A percentile compares a stretch with the other conserved stretches of the same genome.
phyloP scores from a whole-genome alignment of 2,888 invertebrate genomes.

The Eulithis prunata region DNA sequence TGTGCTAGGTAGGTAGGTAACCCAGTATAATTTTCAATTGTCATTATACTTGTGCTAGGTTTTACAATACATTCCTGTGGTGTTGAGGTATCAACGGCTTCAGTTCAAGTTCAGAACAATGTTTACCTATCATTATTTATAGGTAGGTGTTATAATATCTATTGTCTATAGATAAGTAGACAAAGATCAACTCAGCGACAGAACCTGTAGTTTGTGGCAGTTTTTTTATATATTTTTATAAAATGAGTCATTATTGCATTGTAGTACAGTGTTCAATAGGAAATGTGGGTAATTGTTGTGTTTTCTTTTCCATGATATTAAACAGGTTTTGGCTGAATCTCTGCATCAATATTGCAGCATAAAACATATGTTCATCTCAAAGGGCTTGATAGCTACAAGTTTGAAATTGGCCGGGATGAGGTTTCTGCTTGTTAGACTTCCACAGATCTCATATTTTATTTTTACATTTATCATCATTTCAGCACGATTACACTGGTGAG shows the following conservation, averaged over 20 bases:
- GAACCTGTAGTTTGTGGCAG: not conserved
- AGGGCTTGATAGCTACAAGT: no score
- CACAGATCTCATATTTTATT: no score
- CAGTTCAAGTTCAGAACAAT: not conserved
- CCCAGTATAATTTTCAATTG: not conserved
- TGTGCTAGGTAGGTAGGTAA: not conserved
- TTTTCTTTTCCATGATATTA: no score
- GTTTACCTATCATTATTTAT: not conserved
- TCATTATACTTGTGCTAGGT: no score
- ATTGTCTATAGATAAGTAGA: not conserved
- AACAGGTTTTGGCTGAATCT: no score
- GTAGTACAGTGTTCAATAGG: conserved; percentile 5
- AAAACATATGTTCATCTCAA: no score
- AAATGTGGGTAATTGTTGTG: conserved; percentile 2
- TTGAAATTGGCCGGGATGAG: no score
- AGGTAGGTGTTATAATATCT: no score
- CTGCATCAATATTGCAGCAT: no score
- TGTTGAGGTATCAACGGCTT: not conserved
- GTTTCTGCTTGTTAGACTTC: no score
- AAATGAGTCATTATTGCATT: conserved; percentile 12
- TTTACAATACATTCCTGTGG: not conserved
- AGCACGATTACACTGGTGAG: no score
- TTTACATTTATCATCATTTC: no score
- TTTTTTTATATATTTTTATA: not conserved
- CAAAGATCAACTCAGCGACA: not conserved